phyloP scores from a whole-genome alignment of 1,140 invertebrate species.

The Drosophila trapezifrons region DNA sequence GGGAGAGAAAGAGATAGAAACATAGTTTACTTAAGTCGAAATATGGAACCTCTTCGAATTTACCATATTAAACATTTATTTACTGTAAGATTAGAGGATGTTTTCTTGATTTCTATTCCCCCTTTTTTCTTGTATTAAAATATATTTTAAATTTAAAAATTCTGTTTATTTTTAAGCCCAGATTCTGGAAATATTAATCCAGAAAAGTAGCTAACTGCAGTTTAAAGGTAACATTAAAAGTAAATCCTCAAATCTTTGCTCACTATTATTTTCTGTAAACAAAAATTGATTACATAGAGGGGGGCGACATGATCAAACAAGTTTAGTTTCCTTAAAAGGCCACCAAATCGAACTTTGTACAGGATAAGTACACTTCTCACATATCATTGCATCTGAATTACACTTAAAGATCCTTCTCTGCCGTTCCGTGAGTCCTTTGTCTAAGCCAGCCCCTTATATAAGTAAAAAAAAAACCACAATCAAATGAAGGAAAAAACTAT shows the following conservation, averaged over 20 bases:
- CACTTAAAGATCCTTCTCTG: slow-evolving; percentile 13
- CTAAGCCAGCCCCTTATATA: slow-evolving; percentile 18
- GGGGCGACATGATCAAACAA: not conserved
- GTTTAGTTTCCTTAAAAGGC: not conserved
- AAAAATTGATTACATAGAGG: not conserved
- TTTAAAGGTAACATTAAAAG: no score
- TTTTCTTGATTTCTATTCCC: not conserved
- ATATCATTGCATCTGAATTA: not conserved
- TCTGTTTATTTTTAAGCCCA: not conserved
- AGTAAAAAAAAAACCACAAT: not conserved
- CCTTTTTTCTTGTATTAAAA: no score
- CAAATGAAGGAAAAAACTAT: slow-evolving; percentile 8
- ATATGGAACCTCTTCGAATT: not conserved
- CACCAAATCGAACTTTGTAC: not conserved
- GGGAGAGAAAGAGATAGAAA: not conserved
- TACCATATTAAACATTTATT: no score
- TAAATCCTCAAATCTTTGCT: not conserved
- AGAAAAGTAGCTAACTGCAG: no score
- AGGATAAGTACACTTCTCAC: no score
- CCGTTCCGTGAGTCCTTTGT: slow-evolving; percentile 23
- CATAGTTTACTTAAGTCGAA: not conserved
- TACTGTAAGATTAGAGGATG: not conserved
- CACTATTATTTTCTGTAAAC: not conserved
- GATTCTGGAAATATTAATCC: not conserved
- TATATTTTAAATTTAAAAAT: not conserved